Percentiles rank a stretch among this genome's conserved stretches.
phyloP scores from a whole-genome alignment of 2,797 vertebrate genomes.

The Sylvia borin region DNA sequence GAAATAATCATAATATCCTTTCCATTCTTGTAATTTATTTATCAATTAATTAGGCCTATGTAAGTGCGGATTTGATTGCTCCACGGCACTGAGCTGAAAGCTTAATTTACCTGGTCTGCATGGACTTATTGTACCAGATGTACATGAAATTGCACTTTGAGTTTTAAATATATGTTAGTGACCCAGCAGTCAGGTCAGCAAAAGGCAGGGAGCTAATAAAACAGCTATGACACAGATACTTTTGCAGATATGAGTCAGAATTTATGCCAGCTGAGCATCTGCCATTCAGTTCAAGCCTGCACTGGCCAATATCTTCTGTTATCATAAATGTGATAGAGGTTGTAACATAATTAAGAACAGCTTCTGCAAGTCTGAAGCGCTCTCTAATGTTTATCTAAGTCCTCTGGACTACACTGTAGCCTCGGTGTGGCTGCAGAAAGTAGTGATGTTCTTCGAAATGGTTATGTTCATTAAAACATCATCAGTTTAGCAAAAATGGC shows the following conservation, averaged over 20 bases:
- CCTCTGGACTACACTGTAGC: neutral
- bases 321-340: neutral
- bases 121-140: neutral
- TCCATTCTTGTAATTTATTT: conserved; percentile 43
- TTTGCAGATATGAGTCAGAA: neutral
- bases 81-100: neutral
- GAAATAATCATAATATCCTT: conserved; percentile 21
- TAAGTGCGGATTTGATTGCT: conserved; percentile 6
- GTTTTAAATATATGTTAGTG: neutral
- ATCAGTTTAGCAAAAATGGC: neutral
- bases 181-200: neutral
- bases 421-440: neutral
- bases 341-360: neutral
- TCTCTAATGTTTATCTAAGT: neutral
- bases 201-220: neutral
- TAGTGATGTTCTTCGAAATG: neutral
- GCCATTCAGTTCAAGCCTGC: neutral
- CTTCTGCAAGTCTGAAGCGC: neutral
- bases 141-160: neutral
- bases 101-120: neutral
- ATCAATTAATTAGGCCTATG: conserved; percentile 32
- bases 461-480: neutral
- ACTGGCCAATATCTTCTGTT: neutral
- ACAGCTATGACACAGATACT: neutral
- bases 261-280: neutral